Evolutionary conservation across 2,113 vertebrate species (phyloP).

Genomic region (Larimichthys crocea): DNA sequence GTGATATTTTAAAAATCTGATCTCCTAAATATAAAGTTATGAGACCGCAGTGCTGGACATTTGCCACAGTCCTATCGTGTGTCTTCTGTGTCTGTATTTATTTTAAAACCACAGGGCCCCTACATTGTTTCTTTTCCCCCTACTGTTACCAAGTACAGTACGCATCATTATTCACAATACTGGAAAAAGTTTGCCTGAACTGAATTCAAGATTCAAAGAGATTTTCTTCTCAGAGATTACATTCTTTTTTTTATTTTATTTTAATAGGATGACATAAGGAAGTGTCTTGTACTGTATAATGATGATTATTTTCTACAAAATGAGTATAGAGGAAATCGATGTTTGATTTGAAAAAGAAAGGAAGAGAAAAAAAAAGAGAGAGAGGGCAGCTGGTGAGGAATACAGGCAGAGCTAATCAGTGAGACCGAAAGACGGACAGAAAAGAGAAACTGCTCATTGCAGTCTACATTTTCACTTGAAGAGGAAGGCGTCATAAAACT

Average conservation of each 20-base stretch:
- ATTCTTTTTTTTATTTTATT: neutral
- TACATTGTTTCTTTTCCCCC: neutral
- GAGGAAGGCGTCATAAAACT: constrained; percentile 66
- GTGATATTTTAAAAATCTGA: constrained; percentile 17
- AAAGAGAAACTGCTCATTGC: constrained; percentile 36
- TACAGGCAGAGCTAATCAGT: constrained; percentile 8
- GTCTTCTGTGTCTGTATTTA: constrained; percentile 23
- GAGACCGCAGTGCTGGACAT: constrained; percentile 9
- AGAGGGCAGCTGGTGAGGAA: neutral
- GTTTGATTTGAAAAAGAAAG: constrained; percentile 8
- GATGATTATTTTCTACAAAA: neutral
- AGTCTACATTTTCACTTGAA: constrained; percentile 61
- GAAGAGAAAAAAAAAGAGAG: neutral
- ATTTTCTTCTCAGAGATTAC: neutral
- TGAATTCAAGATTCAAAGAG: neutral
- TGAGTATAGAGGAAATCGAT: neutral
- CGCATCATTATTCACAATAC: neutral
- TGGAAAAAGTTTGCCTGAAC: neutral
- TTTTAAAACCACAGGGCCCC: constrained; percentile 18
- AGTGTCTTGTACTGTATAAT: neutral
- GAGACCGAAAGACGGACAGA: constrained; percentile 6
- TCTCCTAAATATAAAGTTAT: constrained; percentile 3
- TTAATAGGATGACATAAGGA: neutral
- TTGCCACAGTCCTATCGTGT: constrained; percentile 24
- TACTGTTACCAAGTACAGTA: neutral